Evolutionary conservation across 2,888 invertebrate genomes (phyloP), one percentile per base, ranked within the genome.

Genomic region (Habrosyne pyritoides): DNA sequence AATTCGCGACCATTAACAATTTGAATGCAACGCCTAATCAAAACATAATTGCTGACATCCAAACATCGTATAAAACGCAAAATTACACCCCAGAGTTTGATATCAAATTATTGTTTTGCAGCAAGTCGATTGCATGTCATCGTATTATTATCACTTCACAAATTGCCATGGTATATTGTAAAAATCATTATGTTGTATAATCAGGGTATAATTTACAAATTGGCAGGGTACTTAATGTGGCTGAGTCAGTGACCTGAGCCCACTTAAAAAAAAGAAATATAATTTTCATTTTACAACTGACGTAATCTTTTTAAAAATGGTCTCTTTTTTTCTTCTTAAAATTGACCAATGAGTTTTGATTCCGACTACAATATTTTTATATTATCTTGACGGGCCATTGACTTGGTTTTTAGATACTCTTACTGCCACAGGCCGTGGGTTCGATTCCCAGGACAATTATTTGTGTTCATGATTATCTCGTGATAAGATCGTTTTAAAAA

Each of bases 71-170:
- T 79, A 71, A 75, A 67, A 64, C 61, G 42, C 60, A 26, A 80
- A 79, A 79, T 79, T 74, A 63, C 71, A 64, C 53, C 59, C 58
- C 61, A 46, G 53, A 18, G 47, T 24, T 52, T 14, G 21, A 54
- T 71, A 70, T 71, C 63, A 79, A 77, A 71, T 77, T 77, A 76
- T 68, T 73, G 69, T 77, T 80, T 77, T 69, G 66, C 36, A 1
- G 65, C 42, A 18, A 42, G 14, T 42, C 42, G 42, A 69, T 72
- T 68, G 72, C 77, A 78, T 77, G 77, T 77, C 77, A 63, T 75
- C 77, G 75, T 69, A 65, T 75, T 62, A 67, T 67, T 65, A 67
- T 59, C 59, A 42, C 42, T 2, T 42, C 18, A 8, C 42, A 7
- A 42, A 42, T 42, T 14, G n/a, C 18, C 6, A 42, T 14, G 42